Conservation (phyloP, 2,113 vertebrate genomes). For the Phocoena phocoena region DNA sequence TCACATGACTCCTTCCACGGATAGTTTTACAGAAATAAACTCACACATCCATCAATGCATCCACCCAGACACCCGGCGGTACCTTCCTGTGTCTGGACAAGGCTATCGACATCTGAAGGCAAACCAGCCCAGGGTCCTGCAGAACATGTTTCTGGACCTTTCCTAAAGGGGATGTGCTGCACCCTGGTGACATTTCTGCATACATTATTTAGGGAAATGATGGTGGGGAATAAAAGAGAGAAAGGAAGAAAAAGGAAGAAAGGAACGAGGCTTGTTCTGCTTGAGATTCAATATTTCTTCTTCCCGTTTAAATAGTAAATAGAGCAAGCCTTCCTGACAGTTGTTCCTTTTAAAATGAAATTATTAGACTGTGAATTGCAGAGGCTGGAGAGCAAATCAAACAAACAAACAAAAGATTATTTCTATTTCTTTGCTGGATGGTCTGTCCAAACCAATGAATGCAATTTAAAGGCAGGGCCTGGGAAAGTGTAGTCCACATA, state of each 20-base stretch:
- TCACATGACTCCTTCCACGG: background rate
- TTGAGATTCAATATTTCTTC: background rate
- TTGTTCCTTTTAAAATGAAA: constrained; percentile 18
- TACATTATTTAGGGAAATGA: too few relatives aligned
- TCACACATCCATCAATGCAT: background rate
- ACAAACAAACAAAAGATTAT: background rate
- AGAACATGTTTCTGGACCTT: accelerated
- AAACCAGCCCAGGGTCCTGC: accelerated
- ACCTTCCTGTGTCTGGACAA: accelerated
- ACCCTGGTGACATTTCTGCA: background rate
- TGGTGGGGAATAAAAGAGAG: accelerated
- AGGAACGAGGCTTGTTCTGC: accelerated
- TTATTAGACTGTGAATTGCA: background rate
- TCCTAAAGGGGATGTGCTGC: background rate
- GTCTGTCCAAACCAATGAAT: background rate
- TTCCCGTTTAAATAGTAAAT: background rate
- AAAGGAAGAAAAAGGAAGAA: accelerated
- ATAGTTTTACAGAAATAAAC: background rate
- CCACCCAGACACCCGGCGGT: accelerated
- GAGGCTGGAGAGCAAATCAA: background rate
- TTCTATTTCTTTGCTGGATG: background rate
- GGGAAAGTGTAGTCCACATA: background rate
- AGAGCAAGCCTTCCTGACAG: background rate
- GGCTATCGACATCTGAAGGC: accelerated
- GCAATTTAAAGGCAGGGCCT: background rate